phyloP scores from a whole-genome alignment of 2,797 vertebrate genomes.

The Neostethus bicornis region DNA sequence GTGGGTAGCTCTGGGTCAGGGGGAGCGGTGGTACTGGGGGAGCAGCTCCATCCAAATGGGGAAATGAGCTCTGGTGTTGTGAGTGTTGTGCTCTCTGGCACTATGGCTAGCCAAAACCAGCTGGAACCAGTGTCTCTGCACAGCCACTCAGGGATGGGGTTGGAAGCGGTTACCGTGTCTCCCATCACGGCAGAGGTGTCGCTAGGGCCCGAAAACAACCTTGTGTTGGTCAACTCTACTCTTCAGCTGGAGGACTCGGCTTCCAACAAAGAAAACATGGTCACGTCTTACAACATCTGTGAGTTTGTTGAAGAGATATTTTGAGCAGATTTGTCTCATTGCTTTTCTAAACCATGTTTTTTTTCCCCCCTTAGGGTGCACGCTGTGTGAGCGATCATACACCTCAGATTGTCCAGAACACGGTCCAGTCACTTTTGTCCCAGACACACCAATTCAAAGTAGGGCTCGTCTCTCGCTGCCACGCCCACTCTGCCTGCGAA shows the following conservation, averaged over 20 bases:
- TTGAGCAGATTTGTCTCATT: not conserved
- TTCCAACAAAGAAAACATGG: slow-evolving; percentile 96
- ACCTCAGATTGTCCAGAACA: slow-evolving; percentile 96
- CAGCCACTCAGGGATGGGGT: slow-evolving; percentile 89
- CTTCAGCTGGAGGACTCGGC: slow-evolving; percentile 94
- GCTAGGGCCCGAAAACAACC: slow-evolving; percentile 90
- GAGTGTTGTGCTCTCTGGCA: slow-evolving; percentile 92
- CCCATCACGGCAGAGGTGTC: slow-evolving; percentile 93
- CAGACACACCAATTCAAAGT: slow-evolving; percentile 92
- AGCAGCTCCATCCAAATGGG: slow-evolving; percentile 80
- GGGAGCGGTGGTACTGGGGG: slow-evolving; percentile 68
- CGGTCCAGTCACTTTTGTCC: slow-evolving; percentile 94
- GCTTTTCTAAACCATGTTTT: not conserved
- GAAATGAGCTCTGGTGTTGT: slow-evolving; percentile 90
- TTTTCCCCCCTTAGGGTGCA: slow-evolving; percentile 87
- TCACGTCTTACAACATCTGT: slow-evolving; percentile 93
- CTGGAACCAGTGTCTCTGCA: slow-evolving; percentile 92
- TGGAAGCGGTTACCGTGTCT: slow-evolving; percentile 92
- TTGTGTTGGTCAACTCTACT: slow-evolving; percentile 91
- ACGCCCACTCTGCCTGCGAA: slow-evolving; percentile 89
- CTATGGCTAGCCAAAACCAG: slow-evolving; percentile 82
- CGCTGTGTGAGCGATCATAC: slow-evolving; percentile 94
- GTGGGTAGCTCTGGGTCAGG: slow-evolving; percentile 72
- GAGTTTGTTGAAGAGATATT: slow-evolving; percentile 59
- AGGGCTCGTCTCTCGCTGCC: slow-evolving; percentile 94